Evolutionary conservation across 1,140 invertebrate species (phyloP), one percentile per base, ranked within the genome.

Genomic region (Sinonovacula constricta): DNA sequence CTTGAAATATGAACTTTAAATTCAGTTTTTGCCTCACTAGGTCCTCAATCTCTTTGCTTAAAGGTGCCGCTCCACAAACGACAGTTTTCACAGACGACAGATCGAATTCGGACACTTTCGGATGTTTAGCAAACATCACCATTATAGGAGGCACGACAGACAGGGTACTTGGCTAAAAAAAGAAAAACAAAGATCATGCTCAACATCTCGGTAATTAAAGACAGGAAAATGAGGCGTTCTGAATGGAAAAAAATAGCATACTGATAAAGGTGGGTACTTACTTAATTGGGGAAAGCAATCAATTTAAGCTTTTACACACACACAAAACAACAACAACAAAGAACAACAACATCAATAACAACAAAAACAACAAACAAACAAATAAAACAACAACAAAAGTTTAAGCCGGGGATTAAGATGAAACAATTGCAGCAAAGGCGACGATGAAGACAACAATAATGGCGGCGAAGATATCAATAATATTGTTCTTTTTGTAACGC

Each of bases 91-190:
- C 60, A 22, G 59, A 63, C 0, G 57, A 51, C 18, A 74, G 31
- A 34, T 74, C 70, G 45, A 63, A 74, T 0, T 74, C 34, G 39
- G 39, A 31, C 10, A 65, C 57, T 31, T 54, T 53, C 7, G 70
- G 70, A 22, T 65, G 36, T 28, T 74, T 74, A 14, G 45, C 26
- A 54, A 74, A 63, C 70, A 74, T 54, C 14, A 74, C 70, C 49
- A 65, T 65, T 34, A 74, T 39, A 14, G 70, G 70, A 1, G 70
- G 70, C 7, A 74, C 70, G 5, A 62, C 39, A n/a, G 63, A 49
- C n/a, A 74, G 7, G 4, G 31, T 10, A 7, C 10, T 45, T 33
- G 70, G 39, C 70, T 74, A 14, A 1, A 74, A 56, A 56, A 26
- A 54, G 12, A 15, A 49, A n/a, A 51, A 26, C n/a, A 45, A 39